Conservation (phyloP, 37 sponge, comb jelly and placozoan species). For the Crambe crambe region DNA sequence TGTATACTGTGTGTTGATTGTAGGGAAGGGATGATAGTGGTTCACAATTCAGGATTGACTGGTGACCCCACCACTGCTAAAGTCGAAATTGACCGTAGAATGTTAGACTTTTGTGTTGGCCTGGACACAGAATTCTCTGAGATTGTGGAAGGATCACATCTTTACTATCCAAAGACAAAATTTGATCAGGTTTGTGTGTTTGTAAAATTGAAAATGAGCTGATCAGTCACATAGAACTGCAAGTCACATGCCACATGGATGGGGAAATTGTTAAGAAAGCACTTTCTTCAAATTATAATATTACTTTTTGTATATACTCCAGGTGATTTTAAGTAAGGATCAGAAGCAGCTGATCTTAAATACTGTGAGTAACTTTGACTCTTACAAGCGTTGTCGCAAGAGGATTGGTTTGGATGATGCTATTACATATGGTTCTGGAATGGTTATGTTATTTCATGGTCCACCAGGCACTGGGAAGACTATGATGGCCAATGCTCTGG, state of each 20-base stretch:
- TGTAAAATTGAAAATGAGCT: too few relatives aligned
- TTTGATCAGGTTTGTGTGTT: conserved; percentile 60
- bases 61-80: conserved; percentile 79
- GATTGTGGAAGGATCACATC: conserved; percentile 87
- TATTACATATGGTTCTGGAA: conserved; percentile 86
- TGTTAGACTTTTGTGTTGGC: conserved; percentile 91
- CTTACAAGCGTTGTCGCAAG: conserved; percentile 71
- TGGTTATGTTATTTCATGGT: conserved; percentile 88
- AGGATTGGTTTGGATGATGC: conserved; percentile 77
- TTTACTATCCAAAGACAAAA: conserved; percentile 85
- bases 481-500: conserved; percentile 90
- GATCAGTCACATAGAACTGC: too few relatives aligned
- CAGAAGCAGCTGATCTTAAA: conserved; percentile 77
- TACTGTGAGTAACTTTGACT: conserved; percentile 89
- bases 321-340: conserved; percentile 80
- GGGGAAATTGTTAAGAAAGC: too few relatives aligned
- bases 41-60: conserved; percentile 71
- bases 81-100: conserved; percentile 82
- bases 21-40: conserved; percentile 82
- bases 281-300: too few relatives aligned
- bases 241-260: too few relatives aligned
- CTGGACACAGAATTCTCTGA: conserved; percentile 91
- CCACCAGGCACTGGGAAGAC: conserved; percentile 89
- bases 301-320: too few relatives aligned
- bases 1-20: too few relatives aligned